A percentile compares a stretch with the other conserved stretches of the same genome.
Conservation (phyloP, 2,888 invertebrate genomes). For the Cartodere bifasciata region DNA sequence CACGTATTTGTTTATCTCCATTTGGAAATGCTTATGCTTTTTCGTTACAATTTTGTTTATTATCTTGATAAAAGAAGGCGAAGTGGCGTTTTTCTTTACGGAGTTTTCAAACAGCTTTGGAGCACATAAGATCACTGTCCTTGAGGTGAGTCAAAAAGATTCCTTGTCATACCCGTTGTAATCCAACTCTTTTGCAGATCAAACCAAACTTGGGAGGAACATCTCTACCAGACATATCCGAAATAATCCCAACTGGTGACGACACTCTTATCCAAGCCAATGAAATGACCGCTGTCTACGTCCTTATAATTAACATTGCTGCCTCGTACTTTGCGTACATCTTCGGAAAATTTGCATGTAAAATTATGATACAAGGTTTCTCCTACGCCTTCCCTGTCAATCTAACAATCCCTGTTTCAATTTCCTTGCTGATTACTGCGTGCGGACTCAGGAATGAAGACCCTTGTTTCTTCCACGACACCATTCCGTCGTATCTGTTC, state of each 20-base stretch:
- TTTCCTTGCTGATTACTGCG: conserved; percentile 75
- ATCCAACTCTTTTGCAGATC: conserved; percentile 34
- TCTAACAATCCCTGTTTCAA: conserved; percentile 80
- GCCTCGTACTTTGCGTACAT: conserved; percentile 83
- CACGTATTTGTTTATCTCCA: conserved; percentile 76
- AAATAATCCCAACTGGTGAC: conserved; percentile 63
- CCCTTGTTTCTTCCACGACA: conserved; percentile 77
- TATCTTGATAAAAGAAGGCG: conserved; percentile 62
- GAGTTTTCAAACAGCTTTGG: conserved; percentile 64
- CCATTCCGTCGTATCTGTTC: conserved; percentile 80
- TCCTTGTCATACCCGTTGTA: neutral
- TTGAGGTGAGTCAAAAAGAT: conserved; percentile 41
- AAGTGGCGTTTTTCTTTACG: conserved; percentile 63
- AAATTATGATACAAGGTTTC: conserved; percentile 93
- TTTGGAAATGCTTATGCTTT: conserved; percentile 83
- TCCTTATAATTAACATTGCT: conserved; percentile 67
- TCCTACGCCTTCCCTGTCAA: conserved; percentile 95
- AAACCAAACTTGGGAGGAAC: conserved; percentile 48
- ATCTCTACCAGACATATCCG: conserved; percentile 58
- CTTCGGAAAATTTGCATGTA: conserved; percentile 91
- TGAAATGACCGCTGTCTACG: conserved; percentile 60
- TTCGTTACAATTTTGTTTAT: conserved; percentile 61
- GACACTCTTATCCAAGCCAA: conserved; percentile 58
- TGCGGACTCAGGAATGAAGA: conserved; percentile 80
- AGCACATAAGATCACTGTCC: conserved; percentile 64